Base-by-base conservation (phyloP, 92 coral and sea anemone genomes). In the Pocillopora grandis region DNA sequence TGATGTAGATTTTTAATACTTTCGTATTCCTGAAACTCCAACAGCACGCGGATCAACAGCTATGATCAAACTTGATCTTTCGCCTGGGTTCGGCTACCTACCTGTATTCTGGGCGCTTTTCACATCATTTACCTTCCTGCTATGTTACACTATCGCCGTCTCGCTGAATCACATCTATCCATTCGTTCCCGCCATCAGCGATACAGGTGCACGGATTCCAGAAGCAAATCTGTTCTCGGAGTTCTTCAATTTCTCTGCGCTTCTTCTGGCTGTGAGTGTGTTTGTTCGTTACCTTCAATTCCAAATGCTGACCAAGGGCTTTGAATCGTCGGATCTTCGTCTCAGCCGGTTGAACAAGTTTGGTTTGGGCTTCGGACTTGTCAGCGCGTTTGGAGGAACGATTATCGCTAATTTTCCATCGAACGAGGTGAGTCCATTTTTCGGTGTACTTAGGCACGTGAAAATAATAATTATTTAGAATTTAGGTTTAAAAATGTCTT, bases 381-480 rank as follows among this genome's bases (percentile, higher is more conserved):
- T 89, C 21, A 93, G 92, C 15, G 94, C 92, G 3, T 86, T 94
- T 33, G 99, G 99, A 15, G 95, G 94, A 1, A 92, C 99, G 0
- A 91, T 97, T 76, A 91, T 97, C 82, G 99, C 99, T 14, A 97
- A 97, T 62, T 97, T 97, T 64, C 98, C 99, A 1, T 94, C 99
- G 13, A 90, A 90, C 81, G 91, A 96, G 98, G 98, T 92, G 82
- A 70, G 93, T 64, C 75, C 72, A 48, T 19, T 36, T 19, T 79
- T 48, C n/a, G n/a, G 2, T 36, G n/a, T 7, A 12, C 42, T 70
- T 20, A 20, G 12, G 20, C 21, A 42, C 52, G 52, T 27, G 2
- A 31, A 76, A 59, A 23, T 58, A 58, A 59, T 65, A 4, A 12
- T 0, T 63, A 14, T 60, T 58, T 31, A 18, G 37, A 60, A 49